phyloP scores from a whole-genome alignment of 2,113 vertebrate species.

The Pardalotus punctatus region DNA sequence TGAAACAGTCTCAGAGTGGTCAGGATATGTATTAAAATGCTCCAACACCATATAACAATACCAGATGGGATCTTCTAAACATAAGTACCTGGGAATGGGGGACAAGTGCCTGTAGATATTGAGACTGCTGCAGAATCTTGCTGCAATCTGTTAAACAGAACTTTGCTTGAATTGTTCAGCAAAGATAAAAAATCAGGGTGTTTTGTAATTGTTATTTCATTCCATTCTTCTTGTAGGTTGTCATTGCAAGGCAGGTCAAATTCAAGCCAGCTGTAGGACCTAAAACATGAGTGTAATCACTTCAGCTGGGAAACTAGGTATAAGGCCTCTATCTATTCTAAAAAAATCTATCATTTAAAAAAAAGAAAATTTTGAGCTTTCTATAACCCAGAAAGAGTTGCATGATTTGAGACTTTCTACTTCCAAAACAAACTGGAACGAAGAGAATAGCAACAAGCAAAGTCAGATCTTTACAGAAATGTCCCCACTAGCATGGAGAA shows the following conservation, averaged over 20 bases:
- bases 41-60: neutral
- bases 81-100: neutral
- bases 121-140: neutral
- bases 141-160: neutral
- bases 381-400: neutral
- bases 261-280: neutral
- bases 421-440: neutral
- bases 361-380: neutral
- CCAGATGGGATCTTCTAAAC: neutral
- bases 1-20: neutral
- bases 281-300: neutral
- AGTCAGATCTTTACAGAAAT: neutral
- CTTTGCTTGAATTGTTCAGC: neutral
- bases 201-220: neutral
- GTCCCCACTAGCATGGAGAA: neutral
- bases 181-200: neutral
- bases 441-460: neutral
- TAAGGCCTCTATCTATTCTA: neutral
- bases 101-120: neutral
- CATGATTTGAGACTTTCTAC: neutral
- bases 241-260: neutral
- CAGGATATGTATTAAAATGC: neutral
- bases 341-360: neutral
- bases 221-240: neutral
- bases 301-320: neutral